Percentiles rank a stretch among this genome's conserved stretches.
Conservation (phyloP, 2,113 vertebrate genomes). For the Ardeotis arabs region DNA sequence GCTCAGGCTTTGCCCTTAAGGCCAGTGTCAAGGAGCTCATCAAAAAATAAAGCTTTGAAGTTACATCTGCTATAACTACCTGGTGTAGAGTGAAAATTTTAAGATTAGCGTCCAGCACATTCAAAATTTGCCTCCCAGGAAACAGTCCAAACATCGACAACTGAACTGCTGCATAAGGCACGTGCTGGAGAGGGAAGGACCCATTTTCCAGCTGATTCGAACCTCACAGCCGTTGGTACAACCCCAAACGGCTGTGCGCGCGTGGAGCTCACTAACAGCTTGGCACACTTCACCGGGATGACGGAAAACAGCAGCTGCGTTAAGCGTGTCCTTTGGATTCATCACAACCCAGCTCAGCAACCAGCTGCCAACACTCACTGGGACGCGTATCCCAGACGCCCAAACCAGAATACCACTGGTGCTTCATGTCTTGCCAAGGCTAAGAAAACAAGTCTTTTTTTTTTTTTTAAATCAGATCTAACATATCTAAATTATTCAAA, state of each 20-base stretch:
- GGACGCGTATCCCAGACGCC: neutral
- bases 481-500: neutral
- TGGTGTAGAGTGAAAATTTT: accelerated
- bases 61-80: neutral
- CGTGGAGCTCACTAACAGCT: neutral
- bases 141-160: neutral
- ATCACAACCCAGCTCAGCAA: neutral
- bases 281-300: neutral
- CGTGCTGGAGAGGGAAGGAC: neutral
- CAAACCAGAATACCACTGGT: neutral
- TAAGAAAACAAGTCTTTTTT: neutral
- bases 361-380: neutral
- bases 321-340: neutral
- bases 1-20: neutral
- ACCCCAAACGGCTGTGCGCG: accelerated
- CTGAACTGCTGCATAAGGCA: neutral
- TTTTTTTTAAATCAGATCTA: neutral
- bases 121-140: neutral
- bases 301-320: neutral
- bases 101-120: neutral
- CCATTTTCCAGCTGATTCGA: neutral
- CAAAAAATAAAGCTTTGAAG: neutral
- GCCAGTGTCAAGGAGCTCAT: neutral
- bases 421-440: neutral
- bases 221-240: accelerated